phyloP scores from a whole-genome alignment of 1,140 invertebrate species.

The Belonocnema kinseyi region DNA sequence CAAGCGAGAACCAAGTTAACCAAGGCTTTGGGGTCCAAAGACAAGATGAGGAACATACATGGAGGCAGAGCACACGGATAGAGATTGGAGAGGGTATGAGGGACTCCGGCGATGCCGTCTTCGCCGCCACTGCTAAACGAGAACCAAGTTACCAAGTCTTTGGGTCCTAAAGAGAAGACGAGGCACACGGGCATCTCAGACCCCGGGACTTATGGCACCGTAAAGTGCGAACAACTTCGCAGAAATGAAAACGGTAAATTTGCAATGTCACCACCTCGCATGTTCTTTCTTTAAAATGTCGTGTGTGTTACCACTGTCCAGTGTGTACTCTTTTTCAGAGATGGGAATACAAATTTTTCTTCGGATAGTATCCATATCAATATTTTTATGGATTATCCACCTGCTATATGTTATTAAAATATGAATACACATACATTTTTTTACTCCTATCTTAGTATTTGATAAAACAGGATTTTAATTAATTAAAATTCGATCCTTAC shows the following conservation, averaged over 20 bases:
- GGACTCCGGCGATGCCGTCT: conserved; percentile 55
- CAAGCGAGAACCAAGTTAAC: too few relatives aligned
- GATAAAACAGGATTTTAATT: too few relatives aligned
- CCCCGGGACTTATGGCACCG: conserved; percentile 22
- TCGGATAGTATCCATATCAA: background rate
- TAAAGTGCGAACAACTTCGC: conserved; percentile 29
- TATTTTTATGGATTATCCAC: background rate
- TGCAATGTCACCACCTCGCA: conserved; percentile 27
- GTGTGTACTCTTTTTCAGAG: background rate
- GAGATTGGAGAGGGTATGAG: conserved; percentile 34
- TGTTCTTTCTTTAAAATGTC: conserved; percentile 6
- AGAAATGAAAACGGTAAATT: conserved; percentile 27
- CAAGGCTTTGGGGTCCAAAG: too few relatives aligned
- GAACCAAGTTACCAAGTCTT: conserved; percentile 33
- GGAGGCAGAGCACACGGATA: background rate
- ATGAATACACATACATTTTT: background rate
- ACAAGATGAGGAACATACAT: too few relatives aligned
- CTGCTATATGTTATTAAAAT: background rate
- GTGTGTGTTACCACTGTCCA: background rate
- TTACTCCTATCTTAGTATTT: too few relatives aligned
- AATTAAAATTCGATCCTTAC: too few relatives aligned
- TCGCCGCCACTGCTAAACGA: conserved; percentile 63
- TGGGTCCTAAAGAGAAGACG: conserved; percentile 8
- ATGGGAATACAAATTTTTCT: background rate
- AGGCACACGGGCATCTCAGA: background rate